Percentiles rank a stretch among this genome's conserved stretches.
These are phyloP conservation scores for Tragopan temminckii DNA, from an alignment of 2,797 vertebrate genomes.

Conservation along the genomic window DNA sequence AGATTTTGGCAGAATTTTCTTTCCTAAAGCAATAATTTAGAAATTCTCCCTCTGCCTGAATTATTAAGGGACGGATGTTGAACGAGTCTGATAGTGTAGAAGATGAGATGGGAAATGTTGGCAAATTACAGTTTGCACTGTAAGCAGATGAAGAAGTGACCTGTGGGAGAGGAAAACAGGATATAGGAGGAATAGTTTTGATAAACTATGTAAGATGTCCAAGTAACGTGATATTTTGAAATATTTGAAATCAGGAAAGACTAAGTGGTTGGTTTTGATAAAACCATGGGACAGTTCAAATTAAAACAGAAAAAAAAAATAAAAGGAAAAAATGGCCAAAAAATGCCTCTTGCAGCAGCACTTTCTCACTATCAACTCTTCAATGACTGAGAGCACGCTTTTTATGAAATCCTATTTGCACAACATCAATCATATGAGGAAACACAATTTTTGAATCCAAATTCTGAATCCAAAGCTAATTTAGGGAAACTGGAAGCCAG, in stretches of 20 bases:
- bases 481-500: not conserved
- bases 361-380: not conserved
- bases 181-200: not conserved
- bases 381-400: not conserved
- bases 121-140: not conserved
- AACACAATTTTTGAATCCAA: not conserved
- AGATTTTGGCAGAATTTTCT: slow-evolving; percentile 6
- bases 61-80: not conserved
- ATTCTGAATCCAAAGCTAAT: not conserved
- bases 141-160: not conserved
- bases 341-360: not conserved
- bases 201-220: not conserved
- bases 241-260: not conserved
- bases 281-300: not conserved
- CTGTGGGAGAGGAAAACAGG: not conserved
- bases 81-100: not conserved
- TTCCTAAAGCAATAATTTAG: not conserved
- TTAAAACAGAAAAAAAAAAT: not conserved
- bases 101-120: not conserved
- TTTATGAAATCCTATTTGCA: not conserved
- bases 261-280: not conserved
- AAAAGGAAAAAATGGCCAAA: not conserved
- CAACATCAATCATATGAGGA: not conserved
- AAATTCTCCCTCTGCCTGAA: slow-evolving; percentile 6
- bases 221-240: not conserved